Percentiles rank a stretch among this genome's conserved stretches.
phyloP scores from a whole-genome alignment of 1,140 invertebrate genomes.

The Trialeurodes vaporariorum region DNA sequence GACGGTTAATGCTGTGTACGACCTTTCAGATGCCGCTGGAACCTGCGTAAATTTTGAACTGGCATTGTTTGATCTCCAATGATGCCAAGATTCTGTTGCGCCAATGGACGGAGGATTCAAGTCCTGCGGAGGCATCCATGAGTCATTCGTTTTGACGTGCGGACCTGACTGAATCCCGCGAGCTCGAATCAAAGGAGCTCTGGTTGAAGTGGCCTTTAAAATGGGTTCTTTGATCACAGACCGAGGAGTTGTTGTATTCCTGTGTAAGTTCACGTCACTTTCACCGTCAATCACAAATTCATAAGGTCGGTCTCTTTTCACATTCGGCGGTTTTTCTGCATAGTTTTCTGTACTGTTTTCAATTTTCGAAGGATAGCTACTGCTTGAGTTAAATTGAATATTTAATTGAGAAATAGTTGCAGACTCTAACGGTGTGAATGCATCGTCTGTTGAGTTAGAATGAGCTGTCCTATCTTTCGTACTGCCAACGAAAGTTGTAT shows the following conservation, averaged over 20 bases:
- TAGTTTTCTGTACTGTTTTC: background rate
- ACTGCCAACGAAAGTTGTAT: background rate
- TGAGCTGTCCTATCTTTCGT: background rate
- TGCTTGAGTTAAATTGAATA: background rate
- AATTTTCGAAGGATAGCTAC: background rate
- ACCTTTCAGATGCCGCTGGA: background rate
- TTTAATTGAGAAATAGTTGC: background rate
- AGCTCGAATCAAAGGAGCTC: constrained; percentile 4
- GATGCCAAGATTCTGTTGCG: constrained; percentile 22
- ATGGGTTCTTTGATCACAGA: constrained; percentile 20
- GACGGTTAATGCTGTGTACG: constrained; percentile 40
- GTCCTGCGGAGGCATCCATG: constrained; percentile 13
- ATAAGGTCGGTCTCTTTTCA: constrained; percentile 12
- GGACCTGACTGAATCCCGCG: constrained; percentile 7
- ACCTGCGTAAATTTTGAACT: constrained; percentile 4
- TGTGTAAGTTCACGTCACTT: background rate
- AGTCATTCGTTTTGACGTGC: constrained; percentile 2
- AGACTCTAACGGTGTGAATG: background rate
- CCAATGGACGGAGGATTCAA: constrained; percentile 22
- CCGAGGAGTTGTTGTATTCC: constrained; percentile 12
- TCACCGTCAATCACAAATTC: constrained; percentile 10
- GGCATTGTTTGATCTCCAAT: constrained; percentile 17
- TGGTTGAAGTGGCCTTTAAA: background rate
- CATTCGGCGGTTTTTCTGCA: background rate
- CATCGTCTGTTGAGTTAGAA: background rate